Conservation (phyloP, 2,113 vertebrate species). For the Bujurquina vittata region DNA sequence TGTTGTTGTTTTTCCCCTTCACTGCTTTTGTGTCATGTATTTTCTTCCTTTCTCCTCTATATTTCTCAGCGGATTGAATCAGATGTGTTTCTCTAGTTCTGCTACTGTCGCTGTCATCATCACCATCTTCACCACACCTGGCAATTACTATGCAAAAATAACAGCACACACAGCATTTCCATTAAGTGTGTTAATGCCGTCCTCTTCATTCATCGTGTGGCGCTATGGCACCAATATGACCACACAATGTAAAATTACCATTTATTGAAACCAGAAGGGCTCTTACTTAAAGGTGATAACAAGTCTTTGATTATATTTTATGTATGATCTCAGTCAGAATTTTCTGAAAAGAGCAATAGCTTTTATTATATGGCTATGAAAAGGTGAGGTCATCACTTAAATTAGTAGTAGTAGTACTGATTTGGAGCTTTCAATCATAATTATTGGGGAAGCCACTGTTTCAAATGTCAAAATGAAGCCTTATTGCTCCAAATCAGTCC, state of each 20-base stretch:
- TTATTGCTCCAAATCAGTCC: neutral
- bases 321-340: neutral
- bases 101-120: constrained; percentile 35
- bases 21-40: constrained; percentile 48
- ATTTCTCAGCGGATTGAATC: constrained; percentile 23
- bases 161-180: constrained; percentile 66
- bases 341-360: neutral
- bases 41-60: constrained; percentile 10
- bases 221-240: constrained; percentile 2
- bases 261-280: neutral
- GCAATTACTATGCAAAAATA: constrained; percentile 58
- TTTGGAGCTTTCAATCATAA: neutral
- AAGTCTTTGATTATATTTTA: constrained; percentile 21
- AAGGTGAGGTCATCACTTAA: neutral
- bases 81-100: constrained; percentile 70
- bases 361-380: neutral
- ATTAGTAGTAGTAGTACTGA: neutral
- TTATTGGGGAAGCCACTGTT: neutral
- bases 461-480: neutral
- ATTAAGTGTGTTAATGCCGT: constrained; percentile 52
- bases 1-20: constrained; percentile 77
- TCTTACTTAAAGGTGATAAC: constrained; percentile 28
- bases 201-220: constrained; percentile 1
- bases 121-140: constrained; percentile 36
- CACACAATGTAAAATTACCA: constrained; percentile 25